Base-by-base conservation (phyloP, 1,140 invertebrate species). In the Philopotamus ludificatus region DNA sequence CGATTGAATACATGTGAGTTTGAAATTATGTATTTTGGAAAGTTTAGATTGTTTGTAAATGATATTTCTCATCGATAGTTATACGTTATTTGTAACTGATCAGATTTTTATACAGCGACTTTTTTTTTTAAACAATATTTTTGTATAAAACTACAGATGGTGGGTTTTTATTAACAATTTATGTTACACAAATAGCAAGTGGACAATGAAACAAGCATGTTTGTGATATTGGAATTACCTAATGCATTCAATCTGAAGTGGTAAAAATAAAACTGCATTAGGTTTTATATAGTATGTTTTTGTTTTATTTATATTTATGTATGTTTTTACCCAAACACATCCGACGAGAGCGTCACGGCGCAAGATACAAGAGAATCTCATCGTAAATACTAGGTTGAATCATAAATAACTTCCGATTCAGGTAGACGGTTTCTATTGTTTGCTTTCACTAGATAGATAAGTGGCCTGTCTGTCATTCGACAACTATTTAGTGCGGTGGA, bases 161-260 rank as follows among this genome's bases (percentile, higher is more conserved):
- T n/a, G n/a, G n/a, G n/a, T n/a, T n/a, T n/a, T n/a, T n/a, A n/a
- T n/a, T n/a, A n/a, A n/a, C n/a, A 59, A 51, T 60, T 49, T 51
- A 57, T 59, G 60, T 63, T 66, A 66, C 68, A 65, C 68, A 70
- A 65, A 70, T 66, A 70, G 63, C 60, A 60, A 65, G 49, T 23
- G 67, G 63, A 65, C 15, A 61, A 55, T 23, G 49, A 63, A 63
- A 63, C 59, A 66, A 66, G 68, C 68, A 70, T 70, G 59, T 70
- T 70, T 70, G 68, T 70, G 68, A 70, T 70, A 70, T 66, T 50
- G 62, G 60, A 66, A 53, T 60, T 66, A 70, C 63, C 68, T 70
- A 69, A 70, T 70, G 68, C 63, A 58, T 62, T 65, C n/a, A 65
- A 64, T 59, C 49, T 65, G 28, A 65, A 59, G 42, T 51, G 49